Evolutionary conservation across 2,797 vertebrate genomes (phyloP), one percentile per base, ranked within the genome.

Genomic region (Onychomys torridus): DNA sequence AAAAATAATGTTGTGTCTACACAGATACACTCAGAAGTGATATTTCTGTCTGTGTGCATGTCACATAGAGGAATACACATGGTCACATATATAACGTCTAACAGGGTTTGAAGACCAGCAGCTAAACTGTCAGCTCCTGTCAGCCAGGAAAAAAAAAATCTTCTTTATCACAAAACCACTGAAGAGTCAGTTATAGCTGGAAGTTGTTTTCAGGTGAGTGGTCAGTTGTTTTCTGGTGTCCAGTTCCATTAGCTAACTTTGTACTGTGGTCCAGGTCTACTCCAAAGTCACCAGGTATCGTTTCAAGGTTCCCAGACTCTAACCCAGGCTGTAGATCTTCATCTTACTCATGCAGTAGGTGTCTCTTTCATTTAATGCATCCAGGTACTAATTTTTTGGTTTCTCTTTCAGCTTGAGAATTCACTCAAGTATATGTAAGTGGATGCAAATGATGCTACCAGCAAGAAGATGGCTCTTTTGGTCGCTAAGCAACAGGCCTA

Each of bases 401-500:
- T 69, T 96, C 75, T 95, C 86, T 79, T 78, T 94, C 52, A 86
- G 43, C 65, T 73, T 93, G 63, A 89, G 57, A 92, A 96, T 97
- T 96, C 96, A 95, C 90, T 94, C 82, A 92, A 90, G 71, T 96
- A 85, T 91, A 86, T 87, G 88, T 94, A 93, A 95, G 90, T 75
- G 65, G 86, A 88, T 96, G 43, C 34, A 93, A 95, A 91, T 77
- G 79, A 89, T 90, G 69, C 59, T 91, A 13, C 69, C 82, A 71
- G 83, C 46, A 86, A 61, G 93, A 93, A 95, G 95, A 94, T 71
- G 89, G 12, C 86, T 97, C 78, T 86, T 95, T 91, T 77, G 89
- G 90, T 98, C 94, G 82, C 96, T 96, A 97, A 96, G 95, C 92
- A 97, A 96, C 76, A 69, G 25, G 78, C 73, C 40, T 90, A 76